Evolutionary conservation across 2,113 vertebrate genomes (phyloP), one percentile per base, ranked within the genome.

Genomic region (Dascyllus trimaculatus): DNA sequence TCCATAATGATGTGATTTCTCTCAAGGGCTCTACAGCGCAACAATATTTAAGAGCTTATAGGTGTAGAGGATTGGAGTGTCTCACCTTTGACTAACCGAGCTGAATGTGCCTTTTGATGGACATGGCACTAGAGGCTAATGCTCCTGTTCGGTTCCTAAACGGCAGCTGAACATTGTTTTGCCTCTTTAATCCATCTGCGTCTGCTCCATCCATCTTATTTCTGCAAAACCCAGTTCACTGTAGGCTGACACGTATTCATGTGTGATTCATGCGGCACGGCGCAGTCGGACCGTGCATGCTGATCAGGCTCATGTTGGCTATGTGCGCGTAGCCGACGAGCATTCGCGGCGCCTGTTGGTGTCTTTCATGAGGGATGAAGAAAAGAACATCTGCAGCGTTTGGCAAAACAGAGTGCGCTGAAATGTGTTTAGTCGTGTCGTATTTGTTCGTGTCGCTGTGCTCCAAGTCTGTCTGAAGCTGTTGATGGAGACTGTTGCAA

Each of bases 351-450:
- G 45, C 67, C 75, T 67, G 78, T 46, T 43, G 19, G 43, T 69
- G 75, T 64, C 43, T 78, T 32, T 56, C 29, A 48, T 57, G 43
- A 60, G 63, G 64, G 11, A 74, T 29, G 32, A n/a, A 32, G 35
- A 4, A 32, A 64, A 4, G 4, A 57, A n/a, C 32, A 51, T 56
- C 38, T 29, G 14, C 35, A 24, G 22, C 56, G 45, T 69, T 73
- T 75, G 65, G 51, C 70, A 71, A 57, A 49, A 51, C 51, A 46
- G 35, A 58, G 78, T 71, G 56, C 69, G 78, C 59, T 75, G 40
- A 81, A 78, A 74, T 62, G 58, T 58, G 59, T 81, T 74, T 57
- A 49, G 63, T 77, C 77, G 48, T 66, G 46, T 78, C 53, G 64
- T 45, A 75, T 75, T 62, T 75, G 65, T 81, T 70, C 57, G 58